phyloP scores from a whole-genome alignment of 92 coral and sea anemone species.

The Ricordea florida region DNA sequence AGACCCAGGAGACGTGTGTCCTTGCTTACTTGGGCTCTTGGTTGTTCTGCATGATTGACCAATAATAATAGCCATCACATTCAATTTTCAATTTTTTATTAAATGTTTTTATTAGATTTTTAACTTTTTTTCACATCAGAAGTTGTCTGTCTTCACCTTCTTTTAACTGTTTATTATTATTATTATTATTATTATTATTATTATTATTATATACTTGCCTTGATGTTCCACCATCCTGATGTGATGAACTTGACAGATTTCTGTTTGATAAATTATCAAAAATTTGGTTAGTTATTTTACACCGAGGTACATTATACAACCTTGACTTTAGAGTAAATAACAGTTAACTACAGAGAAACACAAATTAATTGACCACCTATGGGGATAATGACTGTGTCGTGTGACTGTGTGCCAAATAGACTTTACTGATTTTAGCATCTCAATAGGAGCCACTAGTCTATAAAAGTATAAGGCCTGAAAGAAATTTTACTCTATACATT shows the following conservation, averaged over 20 bases:
- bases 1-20: not conserved
- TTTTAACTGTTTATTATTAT: too few species aligned
- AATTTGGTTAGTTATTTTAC: not conserved
- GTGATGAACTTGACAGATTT: conserved; percentile 73
- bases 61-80: not conserved
- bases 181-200: too few species aligned
- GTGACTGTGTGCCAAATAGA: too few species aligned
- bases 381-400: too few species aligned
- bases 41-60: not conserved
- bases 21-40: conserved; percentile 7
- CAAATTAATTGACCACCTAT: too few species aligned
- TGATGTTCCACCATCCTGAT: conserved; percentile 72
- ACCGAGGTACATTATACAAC: not conserved
- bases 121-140: not conserved
- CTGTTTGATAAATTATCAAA: conserved; percentile 14
- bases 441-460: too few species aligned
- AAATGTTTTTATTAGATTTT: not conserved
- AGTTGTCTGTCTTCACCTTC: not conserved
- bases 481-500: too few species aligned
- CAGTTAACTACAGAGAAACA: not conserved
- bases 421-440: too few species aligned
- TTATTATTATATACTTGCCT: too few species aligned
- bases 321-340: not conserved
- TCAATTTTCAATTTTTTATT: not conserved
- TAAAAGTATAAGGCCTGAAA: too few species aligned